Evolutionary conservation across 2,113 vertebrate species (phyloP), one percentile per base, ranked within the genome.

Genomic region (Triplophysa rosa): DNA sequence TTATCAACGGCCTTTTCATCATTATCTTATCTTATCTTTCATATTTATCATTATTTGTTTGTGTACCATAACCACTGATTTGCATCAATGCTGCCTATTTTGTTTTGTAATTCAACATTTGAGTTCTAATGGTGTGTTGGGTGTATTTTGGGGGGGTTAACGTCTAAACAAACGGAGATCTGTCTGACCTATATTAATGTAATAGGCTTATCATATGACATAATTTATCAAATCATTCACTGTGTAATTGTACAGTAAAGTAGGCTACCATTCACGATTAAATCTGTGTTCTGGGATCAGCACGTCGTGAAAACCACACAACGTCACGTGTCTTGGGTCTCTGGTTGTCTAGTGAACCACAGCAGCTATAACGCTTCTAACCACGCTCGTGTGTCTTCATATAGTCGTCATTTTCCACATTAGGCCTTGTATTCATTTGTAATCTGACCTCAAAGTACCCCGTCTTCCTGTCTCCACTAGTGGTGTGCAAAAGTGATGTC

Each of bases 321-420:
- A 24, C 21, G 29, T 73, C 70, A 72, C 54, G 70, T 73, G 29
- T 59, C 70, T 24, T 17, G n/a, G 13, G 54, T 40, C 56, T 58
- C 54, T 59, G 68, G 4, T 56, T n/a, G 23, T 54, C 24, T 68
- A 68, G 40, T 67, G 40, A 67, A 12, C 13, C 65, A 8, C 62
- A 66, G 33, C 37, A 17, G 66, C 2, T 16, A 14, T 9, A 37
- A 8, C 8, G 14, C 12, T 49, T 67, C 14, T 52, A 8, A 52
- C 16, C 23, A 19, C 21, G 12, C 66, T 56, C 24, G 13, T 69
- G 26, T 26, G 37, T 58, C 29, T 58, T 72, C 49, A n/a, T 29
- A 17, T 45, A 66, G 40, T 71, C 19, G 1, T n/a, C 10, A 33
- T 70, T 72, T 40, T 42, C 33, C n/a, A 6, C 33, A 40, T 72